Evolutionary conservation across 2,797 vertebrate species (phyloP).

Genomic region (Phoxinus dragarum): DNA sequence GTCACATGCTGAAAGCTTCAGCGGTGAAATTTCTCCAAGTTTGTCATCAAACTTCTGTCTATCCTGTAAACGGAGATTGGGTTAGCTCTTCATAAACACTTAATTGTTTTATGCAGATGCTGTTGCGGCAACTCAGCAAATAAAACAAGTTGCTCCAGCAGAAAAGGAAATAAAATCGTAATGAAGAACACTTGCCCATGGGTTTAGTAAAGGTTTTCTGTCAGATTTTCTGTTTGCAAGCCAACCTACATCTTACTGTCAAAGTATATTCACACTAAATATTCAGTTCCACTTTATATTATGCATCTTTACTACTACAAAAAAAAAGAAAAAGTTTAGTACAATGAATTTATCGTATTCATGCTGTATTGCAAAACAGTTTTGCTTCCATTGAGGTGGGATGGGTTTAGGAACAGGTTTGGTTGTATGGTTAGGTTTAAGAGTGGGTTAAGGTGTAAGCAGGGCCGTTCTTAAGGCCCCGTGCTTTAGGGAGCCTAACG

Average conservation of each 20-base stretch:
- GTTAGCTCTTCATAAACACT: slow-evolving; percentile 60
- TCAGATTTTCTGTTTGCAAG: neutral
- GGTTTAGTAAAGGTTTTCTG: slow-evolving; percentile 7
- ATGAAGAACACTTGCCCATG: slow-evolving; percentile 51
- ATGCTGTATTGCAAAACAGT: neutral
- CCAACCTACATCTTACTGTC: neutral
- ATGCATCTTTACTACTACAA: too few relatives aligned
- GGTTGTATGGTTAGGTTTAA: neutral
- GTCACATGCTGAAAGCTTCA: slow-evolving; percentile 18
- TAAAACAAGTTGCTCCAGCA: slow-evolving; percentile 61
- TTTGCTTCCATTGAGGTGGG: neutral
- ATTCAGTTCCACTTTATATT: neutral
- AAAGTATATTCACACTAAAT: neutral
- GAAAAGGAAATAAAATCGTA: slow-evolving; percentile 64
- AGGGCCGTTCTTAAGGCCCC: neutral
- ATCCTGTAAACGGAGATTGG: slow-evolving; percentile 52
- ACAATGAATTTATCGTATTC: neutral
- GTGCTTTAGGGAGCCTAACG: neutral
- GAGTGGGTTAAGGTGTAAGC: neutral
- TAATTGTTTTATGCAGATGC: slow-evolving; percentile 59
- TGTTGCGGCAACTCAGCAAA: slow-evolving; percentile 45
- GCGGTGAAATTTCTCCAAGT: neutral
- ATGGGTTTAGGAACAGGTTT: neutral
- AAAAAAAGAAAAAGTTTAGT: neutral
- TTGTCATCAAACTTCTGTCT: slow-evolving; percentile 32